Evolutionary conservation across 2,113 vertebrate species (phyloP).

Genomic region (Melanerpes aurifrons): DNA sequence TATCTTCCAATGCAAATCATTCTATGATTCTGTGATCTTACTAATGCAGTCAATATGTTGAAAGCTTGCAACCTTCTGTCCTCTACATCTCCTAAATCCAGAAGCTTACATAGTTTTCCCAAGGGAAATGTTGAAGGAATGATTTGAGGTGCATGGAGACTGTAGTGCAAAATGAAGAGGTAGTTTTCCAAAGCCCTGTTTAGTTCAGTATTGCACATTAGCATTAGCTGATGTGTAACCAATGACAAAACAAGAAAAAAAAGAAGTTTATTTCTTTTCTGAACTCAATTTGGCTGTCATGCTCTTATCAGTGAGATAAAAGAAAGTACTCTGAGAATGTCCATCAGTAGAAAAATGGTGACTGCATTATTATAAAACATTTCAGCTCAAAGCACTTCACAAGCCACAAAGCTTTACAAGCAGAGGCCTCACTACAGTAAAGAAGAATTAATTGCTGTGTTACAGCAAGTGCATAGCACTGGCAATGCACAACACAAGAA

Average conservation of each 20-base stretch:
- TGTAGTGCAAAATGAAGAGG: neutral
- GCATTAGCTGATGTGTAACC: neutral
- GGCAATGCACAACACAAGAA: neutral
- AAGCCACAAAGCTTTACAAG: neutral
- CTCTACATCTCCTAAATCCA: neutral
- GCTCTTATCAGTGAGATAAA: neutral
- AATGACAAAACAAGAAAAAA: neutral
- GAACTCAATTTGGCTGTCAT: neutral
- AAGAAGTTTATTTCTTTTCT: neutral
- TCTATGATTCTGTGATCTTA: no score
- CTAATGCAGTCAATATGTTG: neutral
- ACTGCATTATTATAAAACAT: slow-evolving; percentile 3
- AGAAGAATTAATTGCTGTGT: neutral
- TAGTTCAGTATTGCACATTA: neutral
- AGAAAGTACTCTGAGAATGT: neutral
- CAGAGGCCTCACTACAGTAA: neutral
- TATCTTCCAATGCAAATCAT: no score
- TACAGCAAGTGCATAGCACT: neutral
- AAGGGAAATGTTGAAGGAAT: neutral
- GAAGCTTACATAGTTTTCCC: neutral
- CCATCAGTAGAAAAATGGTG: neutral
- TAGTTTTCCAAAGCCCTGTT: neutral
- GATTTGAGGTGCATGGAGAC: neutral
- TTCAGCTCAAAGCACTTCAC: neutral
- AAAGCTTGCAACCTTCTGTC: neutral